These are phyloP conservation scores for Bufo bufo DNA, from an alignment of 2,113 vertebrate genomes.

Conservation along the genomic window DNA sequence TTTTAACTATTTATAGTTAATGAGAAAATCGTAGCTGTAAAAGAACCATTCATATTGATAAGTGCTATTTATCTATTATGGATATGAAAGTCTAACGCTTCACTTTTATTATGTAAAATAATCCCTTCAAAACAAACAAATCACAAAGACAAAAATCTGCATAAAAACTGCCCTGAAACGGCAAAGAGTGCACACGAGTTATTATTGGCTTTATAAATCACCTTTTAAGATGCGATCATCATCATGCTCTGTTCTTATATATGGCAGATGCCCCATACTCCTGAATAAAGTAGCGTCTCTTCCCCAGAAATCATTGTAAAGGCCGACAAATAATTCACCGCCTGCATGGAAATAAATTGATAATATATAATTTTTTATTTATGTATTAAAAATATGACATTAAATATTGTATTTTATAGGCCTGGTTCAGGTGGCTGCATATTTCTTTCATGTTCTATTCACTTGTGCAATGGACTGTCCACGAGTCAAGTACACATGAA, in stretches of 20 bases:
- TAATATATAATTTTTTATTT: neutral
- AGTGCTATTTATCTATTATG: neutral
- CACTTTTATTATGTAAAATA: no score
- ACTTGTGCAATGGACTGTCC: no score
- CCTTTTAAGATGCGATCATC: conserved; percentile 87
- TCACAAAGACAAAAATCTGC: no score
- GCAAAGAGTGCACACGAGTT: neutral
- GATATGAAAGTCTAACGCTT: no score
- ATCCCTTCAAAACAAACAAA: no score
- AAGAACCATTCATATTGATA: neutral
- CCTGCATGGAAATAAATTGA: conserved; percentile 66
- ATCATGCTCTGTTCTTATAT: conserved; percentile 86
- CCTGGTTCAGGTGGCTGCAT: no score
- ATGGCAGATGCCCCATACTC: conserved; percentile 74
- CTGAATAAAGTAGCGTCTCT: conserved; percentile 90
- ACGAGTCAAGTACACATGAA: no score
- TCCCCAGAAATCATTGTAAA: conserved; percentile 95
- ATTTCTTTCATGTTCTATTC: no score
- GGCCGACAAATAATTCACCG: conserved; percentile 85
- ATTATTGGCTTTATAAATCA: conserved; percentile 62
- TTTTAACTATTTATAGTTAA: neutral
- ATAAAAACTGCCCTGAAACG: neutral
- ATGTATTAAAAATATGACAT: neutral
- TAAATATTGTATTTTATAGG: no score
- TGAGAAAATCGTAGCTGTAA: neutral